These are phyloP conservation scores for Acronicta psi DNA, from an alignment of 2,888 invertebrate genomes.

Conservation along the genomic window DNA sequence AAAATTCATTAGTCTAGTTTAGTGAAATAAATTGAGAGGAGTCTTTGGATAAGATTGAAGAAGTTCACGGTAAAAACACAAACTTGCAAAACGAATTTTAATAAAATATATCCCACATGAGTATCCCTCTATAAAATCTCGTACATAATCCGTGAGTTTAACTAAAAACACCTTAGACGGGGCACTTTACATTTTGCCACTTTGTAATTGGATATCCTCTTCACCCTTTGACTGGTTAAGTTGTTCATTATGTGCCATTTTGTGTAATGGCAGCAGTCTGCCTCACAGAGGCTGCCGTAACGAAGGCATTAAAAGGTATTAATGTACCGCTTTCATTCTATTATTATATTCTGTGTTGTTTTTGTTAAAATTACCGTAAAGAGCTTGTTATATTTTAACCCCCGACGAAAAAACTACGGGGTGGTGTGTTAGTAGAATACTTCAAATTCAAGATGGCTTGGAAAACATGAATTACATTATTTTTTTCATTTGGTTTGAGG, in stretches of 20 bases:
- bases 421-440: too few relatives aligned
- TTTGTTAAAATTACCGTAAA: neutral
- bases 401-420: too few relatives aligned
- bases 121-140: conserved; percentile 9
- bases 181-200: conserved; percentile 69
- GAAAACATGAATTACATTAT: too few relatives aligned
- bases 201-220: conserved; percentile 76
- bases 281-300: conserved; percentile 55
- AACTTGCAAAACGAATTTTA: too few relatives aligned
- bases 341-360: conserved; percentile 21
- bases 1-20: too few relatives aligned
- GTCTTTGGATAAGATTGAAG: too few relatives aligned
- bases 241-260: conserved; percentile 75
- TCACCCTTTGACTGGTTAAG: conserved; percentile 77
- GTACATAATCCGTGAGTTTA: conserved; percentile 34
- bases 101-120: too few relatives aligned
- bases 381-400: neutral
- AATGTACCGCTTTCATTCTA: conserved; percentile 14
- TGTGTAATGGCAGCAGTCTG: conserved; percentile 64
- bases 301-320: conserved; percentile 49
- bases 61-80: too few relatives aligned
- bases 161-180: conserved; percentile 39
- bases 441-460: too few relatives aligned
- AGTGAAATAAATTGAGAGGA: too few relatives aligned
- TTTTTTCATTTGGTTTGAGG: too few relatives aligned